phyloP scores from a whole-genome alignment of 2,888 invertebrate species.

The Plusia festucae region DNA sequence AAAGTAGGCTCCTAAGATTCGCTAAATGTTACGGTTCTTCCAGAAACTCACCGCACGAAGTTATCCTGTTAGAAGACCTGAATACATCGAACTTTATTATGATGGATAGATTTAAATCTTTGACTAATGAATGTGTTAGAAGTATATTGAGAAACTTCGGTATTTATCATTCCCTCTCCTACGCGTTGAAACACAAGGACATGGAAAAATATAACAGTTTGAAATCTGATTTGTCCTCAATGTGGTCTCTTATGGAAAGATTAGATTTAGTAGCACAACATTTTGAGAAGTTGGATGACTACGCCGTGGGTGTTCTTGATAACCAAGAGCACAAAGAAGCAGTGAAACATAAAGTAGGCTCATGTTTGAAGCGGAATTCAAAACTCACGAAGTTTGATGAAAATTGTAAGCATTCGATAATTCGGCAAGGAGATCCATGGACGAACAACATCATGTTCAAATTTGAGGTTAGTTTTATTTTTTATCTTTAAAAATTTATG shows the following conservation, averaged over 20 bases:
- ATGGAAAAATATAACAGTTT: conserved; percentile 57
- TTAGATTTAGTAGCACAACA: conserved; percentile 10
- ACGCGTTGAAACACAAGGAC: conserved; percentile 65
- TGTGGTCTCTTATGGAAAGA: conserved; percentile 26
- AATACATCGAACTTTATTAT: conserved; percentile 60
- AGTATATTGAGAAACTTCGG: conserved; percentile 68
- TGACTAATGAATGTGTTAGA: conserved; percentile 62
- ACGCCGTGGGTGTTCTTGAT: conserved; percentile 49
- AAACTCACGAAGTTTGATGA: conserved; percentile 48
- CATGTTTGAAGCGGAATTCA: conserved; percentile 7
- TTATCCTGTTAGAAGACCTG: conserved; percentile 72
- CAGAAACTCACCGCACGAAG: conserved; percentile 63
- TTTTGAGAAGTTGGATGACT: conserved; percentile 45
- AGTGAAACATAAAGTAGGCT: conserved; percentile 46
- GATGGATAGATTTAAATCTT: conserved; percentile 63
- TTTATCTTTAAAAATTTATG: not conserved
- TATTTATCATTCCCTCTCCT: conserved; percentile 70
- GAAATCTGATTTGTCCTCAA: conserved; percentile 51
- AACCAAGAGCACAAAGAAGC: conserved; percentile 54
- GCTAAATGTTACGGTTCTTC: conserved; percentile 67
- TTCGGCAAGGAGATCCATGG: conserved; percentile 74
- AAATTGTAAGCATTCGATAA: conserved; percentile 60
- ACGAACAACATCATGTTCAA: conserved; percentile 72
- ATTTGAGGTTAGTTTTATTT: conserved; percentile 56
- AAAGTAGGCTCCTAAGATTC: conserved; percentile 60